Percentiles rank a stretch among this genome's conserved stretches.
Evolutionary conservation across 1,140 invertebrate species (phyloP).

Genomic region (Diachasma alloeum): DNA sequence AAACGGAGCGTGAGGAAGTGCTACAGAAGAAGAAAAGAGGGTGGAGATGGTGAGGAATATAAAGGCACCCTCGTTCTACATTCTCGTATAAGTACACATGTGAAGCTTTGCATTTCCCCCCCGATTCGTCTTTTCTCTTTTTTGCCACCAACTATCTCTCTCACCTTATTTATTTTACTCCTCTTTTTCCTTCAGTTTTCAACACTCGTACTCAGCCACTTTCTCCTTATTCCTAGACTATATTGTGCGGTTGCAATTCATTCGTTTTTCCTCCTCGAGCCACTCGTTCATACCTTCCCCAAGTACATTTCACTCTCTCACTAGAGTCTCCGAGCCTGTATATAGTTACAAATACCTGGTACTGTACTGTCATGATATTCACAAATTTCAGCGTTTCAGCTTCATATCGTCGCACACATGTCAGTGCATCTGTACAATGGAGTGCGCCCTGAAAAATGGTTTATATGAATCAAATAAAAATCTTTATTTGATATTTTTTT

Average conservation of each 20-base stretch:
- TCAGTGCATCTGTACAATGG: neutral
- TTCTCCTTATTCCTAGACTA: neutral
- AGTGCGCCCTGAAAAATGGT: too few species aligned
- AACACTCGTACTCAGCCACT: neutral
- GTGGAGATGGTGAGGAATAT: neutral
- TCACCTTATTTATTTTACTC: slow-evolving; percentile 29
- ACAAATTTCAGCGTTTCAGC: neutral
- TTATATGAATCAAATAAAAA: too few species aligned
- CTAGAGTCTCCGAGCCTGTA: neutral
- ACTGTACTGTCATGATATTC: neutral
- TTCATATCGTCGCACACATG: neutral
- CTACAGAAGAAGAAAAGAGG: neutral
- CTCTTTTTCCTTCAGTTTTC: neutral
- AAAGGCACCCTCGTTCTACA: neutral
- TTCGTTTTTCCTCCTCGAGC: slow-evolving; percentile 25
- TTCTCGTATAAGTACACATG: neutral
- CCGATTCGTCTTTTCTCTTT: neutral
- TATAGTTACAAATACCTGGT: slow-evolving; percentile 1
- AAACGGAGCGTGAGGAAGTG: neutral
- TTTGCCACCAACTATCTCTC: slow-evolving; percentile 14
- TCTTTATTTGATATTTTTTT: too few species aligned
- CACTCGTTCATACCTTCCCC: neutral
- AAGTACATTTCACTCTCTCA: slow-evolving; percentile 5
- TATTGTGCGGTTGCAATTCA: slow-evolving; percentile 39
- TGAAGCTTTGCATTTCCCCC: neutral